Evolutionary conservation across 2,888 invertebrate species (phyloP).

Genomic region (Homarus gammarus): DNA sequence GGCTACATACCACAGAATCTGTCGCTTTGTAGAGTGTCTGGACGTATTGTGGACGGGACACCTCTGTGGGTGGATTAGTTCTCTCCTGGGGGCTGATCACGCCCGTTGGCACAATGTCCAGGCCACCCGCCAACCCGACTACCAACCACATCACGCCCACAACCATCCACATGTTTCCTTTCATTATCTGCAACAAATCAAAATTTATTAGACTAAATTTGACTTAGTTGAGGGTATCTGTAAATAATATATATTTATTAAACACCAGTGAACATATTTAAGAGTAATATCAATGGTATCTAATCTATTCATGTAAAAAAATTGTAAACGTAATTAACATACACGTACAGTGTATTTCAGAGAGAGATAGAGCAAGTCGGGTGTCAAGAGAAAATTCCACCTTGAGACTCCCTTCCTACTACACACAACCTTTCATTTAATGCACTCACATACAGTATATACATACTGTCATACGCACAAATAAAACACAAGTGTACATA

Average conservation of each 20-base stretch:
- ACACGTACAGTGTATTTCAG: no score
- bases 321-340: no score
- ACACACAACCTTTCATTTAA: no score
- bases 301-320: neutral
- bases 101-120: neutral
- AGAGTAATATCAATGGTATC: neutral
- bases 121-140: neutral
- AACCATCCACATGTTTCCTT: neutral
- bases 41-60: conserved; percentile 15
- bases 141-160: conserved; percentile 7
- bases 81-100: neutral
- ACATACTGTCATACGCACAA: no score
- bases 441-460: no score
- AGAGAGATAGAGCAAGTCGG: no score
- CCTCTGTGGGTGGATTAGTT: conserved; percentile 43
- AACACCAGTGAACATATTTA: neutral
- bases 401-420: no score
- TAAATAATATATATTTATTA: neutral
- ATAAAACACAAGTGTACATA: no score
- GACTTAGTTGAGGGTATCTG: no score
- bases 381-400: no score
- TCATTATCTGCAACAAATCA: neutral
- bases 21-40: conserved; percentile 54
- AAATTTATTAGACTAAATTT: neutral
- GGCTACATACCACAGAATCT: conserved; percentile 13